These are phyloP conservation scores for Accipiter virgatus DNA, from an alignment of 2,113 vertebrate genomes.

Conservation along the genomic window DNA sequence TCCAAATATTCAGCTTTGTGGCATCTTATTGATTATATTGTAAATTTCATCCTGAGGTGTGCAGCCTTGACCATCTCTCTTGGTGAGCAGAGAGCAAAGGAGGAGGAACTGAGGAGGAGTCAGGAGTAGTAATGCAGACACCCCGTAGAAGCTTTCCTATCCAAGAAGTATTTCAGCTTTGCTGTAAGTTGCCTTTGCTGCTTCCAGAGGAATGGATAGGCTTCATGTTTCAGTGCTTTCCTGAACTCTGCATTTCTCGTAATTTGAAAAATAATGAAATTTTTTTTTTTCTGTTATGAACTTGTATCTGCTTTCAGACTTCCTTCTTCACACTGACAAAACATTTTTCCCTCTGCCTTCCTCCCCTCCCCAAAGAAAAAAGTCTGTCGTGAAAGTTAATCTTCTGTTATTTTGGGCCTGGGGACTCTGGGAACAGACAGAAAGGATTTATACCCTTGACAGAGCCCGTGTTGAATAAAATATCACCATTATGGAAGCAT, in stretches of 20 bases:
- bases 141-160: neutral
- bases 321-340: neutral
- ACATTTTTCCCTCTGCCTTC: neutral
- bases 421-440: neutral
- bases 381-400: neutral
- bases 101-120: neutral
- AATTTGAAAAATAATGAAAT: neutral
- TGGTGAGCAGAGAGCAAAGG: neutral
- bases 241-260: neutral
- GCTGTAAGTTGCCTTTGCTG: neutral
- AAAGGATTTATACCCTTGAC: neutral
- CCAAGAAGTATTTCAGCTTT: neutral
- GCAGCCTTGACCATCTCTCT: neutral
- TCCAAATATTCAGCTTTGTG: conserved; percentile 7
- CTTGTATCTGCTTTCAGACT: neutral
- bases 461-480: neutral
- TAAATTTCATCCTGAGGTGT: neutral
- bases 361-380: neutral
- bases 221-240: neutral
- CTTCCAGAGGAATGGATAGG: neutral
- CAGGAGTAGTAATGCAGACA: neutral
- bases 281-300: neutral
- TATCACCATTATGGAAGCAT: neutral
- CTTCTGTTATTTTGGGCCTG: neutral
- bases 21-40: neutral